Base-by-base conservation (phyloP, 2,888 invertebrate species). In the Tridacna crocea region DNA sequence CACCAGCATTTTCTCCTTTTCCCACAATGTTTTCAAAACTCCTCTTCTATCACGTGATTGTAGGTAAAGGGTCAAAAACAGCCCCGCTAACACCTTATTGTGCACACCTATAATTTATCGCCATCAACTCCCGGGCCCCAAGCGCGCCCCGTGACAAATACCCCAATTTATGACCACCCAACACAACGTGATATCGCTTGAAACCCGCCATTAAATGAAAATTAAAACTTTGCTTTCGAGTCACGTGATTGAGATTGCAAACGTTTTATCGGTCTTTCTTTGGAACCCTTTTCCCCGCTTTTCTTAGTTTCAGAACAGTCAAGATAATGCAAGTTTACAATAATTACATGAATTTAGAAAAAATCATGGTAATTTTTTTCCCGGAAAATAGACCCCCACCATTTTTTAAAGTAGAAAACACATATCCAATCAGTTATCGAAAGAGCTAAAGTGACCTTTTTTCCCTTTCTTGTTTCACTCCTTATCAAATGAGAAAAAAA, bases 41-140 rank as follows among this genome's bases (percentile, higher is more conserved):
- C 36, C 36, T 36, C 36, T 36, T 36, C 36, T 36, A 36, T 8
- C 36, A 36, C 8, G 36, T 36, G 36, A 36, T 36, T 36, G 36
- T 36, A 4, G 36, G 36, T 36, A 36, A 36, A 36, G 36, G 36
- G 36, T 36, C 36, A 36, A 70, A 70, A 70, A 47, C 70, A 51
- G 51, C 51, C 70, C 70, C 24, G 70, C 70, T 70, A 70, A 70
- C 70, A 70, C 47, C 70, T 22, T 46, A 51, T 70, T 70, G 51
- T 70, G 51, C 51, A 36, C 70, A 70, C 70, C 70, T 70, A 70
- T 70, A 70, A 70, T 70, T 70, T 70, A 70, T 70, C 48, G 51
- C 70, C 70, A 70, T 70, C 51, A 70, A 51, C 46, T 70, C 51
- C 51, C 51, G 51, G 70, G 55, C 19, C 70, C 48, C 22, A 26